Evolutionary conservation across 2,888 invertebrate species (phyloP).

Genomic region (Dione juno): DNA sequence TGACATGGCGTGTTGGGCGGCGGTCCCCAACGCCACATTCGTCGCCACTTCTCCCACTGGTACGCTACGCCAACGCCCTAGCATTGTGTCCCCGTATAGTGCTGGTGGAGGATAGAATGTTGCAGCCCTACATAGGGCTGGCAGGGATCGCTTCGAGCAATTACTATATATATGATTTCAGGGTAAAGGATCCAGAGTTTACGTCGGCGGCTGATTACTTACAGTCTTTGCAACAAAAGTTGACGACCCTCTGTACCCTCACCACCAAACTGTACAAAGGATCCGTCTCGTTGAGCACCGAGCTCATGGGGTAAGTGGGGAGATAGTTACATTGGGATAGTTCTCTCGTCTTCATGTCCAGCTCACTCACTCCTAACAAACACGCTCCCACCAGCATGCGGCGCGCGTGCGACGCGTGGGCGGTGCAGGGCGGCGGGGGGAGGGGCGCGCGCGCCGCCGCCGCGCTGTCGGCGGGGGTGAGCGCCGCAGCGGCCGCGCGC

Average conservation of each 20-base stretch:
- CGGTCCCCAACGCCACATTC: too few species aligned
- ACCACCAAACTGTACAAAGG: constrained; percentile 68
- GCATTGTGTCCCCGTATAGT: too few species aligned
- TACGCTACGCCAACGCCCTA: too few species aligned
- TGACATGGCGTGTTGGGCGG: too few species aligned
- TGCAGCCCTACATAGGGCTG: too few species aligned
- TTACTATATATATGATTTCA: constrained; percentile 48
- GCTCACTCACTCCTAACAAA: too few species aligned
- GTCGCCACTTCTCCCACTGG: too few species aligned
- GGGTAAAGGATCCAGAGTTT: constrained; percentile 76
- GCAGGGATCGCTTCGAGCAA: too few species aligned
- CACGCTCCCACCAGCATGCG: too few species aligned
- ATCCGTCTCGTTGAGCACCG: constrained; percentile 53
- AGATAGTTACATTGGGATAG: background rate
- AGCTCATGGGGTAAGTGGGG: constrained; percentile 60
- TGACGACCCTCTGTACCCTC: constrained; percentile 63
- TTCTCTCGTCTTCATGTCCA: too few species aligned
- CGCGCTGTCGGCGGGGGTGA: constrained; percentile 40
- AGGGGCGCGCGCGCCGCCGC: constrained; percentile 43
- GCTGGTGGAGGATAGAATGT: too few species aligned
- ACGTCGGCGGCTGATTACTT: constrained; percentile 68
- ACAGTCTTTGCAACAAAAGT: constrained; percentile 66
- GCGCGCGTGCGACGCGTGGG: constrained; percentile 59
- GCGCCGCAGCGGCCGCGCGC: constrained; percentile 35
- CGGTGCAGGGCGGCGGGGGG: constrained; percentile 49